Evolutionary conservation across 2,113 vertebrate genomes (phyloP).

Genomic region (Uropsilus gracilis): DNA sequence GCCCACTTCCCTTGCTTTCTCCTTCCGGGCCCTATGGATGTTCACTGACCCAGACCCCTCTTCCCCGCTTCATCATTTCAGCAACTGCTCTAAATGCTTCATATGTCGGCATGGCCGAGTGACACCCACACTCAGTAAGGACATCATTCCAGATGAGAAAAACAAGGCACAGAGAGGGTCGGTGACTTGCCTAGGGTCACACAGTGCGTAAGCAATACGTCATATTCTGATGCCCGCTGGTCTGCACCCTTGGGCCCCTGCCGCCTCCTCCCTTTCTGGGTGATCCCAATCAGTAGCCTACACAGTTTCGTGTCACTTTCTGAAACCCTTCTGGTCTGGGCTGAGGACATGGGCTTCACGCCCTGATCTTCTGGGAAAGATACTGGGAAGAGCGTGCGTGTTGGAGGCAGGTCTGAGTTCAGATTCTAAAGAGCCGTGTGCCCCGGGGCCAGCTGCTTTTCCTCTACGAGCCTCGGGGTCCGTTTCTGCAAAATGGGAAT

Average conservation of each 20-base stretch:
- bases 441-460: neutral
- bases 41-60: fast-evolving
- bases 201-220: neutral
- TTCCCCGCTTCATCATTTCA: neutral
- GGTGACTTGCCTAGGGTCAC: neutral
- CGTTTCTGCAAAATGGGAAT: neutral
- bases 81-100: neutral
- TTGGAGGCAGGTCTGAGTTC: neutral
- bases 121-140: neutral
- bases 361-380: neutral
- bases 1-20: neutral
- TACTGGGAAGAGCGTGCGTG: neutral
- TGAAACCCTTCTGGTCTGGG: neutral
- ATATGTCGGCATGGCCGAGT: no score
- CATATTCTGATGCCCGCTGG: neutral
- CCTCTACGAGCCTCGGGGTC: neutral
- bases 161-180: neutral
- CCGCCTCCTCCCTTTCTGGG: neutral
- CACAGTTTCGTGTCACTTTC: neutral
- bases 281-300: neutral
- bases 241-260: fast-evolving
- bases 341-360: neutral
- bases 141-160: neutral
- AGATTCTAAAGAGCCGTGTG: neutral
- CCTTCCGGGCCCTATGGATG: neutral